Base-by-base conservation (phyloP, 2,888 invertebrate species). In the Phyllotreta striolata region DNA sequence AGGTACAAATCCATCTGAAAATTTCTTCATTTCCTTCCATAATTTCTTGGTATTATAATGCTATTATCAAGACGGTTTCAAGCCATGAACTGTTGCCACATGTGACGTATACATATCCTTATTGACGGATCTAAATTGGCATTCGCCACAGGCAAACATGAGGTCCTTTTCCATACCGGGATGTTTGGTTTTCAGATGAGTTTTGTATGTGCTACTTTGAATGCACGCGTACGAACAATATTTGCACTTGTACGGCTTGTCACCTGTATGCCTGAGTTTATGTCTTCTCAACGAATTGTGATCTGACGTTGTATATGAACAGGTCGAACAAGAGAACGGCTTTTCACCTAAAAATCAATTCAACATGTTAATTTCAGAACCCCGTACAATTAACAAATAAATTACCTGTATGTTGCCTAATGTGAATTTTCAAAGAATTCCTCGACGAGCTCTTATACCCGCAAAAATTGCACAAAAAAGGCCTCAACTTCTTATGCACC, bases 251-350 rank as follows among this genome's bases (percentile, higher is more conserved):
- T 95, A 95, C 0, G 88, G 87, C 72, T 87, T 88, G 54, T 88
- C 86, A 10, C 91, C 91, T 5, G 90, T 87, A 79, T 95, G 94
- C 8, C 87, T 84, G 81, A 89, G 87, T 73, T 90, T 89, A 80
- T 95, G 95, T 1, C 93, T 85, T 24, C 93, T 84, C 69, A 93
- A 83, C 0, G 93, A 89, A 79, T 93, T 94, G 80, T 93, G 93
- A 78, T 94, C 93, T 1, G 89, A 86, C 3, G 91, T 88, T 43
- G 87, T 83, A 78, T 91, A 93, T 3, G 83, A 83, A 79, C 95
- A 95, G 54, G 85, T 81, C 39, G 88, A 85, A 77, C 95, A 95
- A 41, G 87, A 85, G 79, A 91, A 93, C 0, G 92, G 91, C 76
- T 91, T 91, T 76, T 91, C 91, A 47, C 91, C 89, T 88, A 79